A percentile compares a stretch with the other conserved stretches of the same genome.
phyloP scores from a whole-genome alignment of 2,888 invertebrate species.

The Drosophila diplacantha region DNA sequence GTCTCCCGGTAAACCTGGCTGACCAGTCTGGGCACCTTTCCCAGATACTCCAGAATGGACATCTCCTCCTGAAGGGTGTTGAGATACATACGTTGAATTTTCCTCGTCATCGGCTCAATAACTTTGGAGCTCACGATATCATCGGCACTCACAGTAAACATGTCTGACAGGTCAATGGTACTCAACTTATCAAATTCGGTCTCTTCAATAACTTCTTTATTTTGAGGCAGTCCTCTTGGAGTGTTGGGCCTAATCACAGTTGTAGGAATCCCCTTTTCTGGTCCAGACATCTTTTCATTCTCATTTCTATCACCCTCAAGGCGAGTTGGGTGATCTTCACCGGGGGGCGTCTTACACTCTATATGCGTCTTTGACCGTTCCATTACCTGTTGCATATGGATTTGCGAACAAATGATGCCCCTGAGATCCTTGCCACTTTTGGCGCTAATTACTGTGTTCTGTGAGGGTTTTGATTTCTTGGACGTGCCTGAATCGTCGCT shows the following conservation, averaged over 20 bases:
- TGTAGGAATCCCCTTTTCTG: no score
- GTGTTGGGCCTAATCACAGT: background rate
- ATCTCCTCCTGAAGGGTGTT: slow-evolving; percentile 68
- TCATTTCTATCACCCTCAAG: background rate
- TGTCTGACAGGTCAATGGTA: background rate
- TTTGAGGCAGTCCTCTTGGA: background rate
- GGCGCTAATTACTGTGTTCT: slow-evolving; percentile 50
- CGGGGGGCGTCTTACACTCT: background rate
- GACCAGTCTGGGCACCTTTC: slow-evolving; percentile 60
- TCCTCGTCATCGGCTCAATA: slow-evolving; percentile 70
- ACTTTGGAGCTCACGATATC: slow-evolving; percentile 67
- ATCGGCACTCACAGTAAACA: slow-evolving; percentile 41
- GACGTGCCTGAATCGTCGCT: slow-evolving; percentile 9
- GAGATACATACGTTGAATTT: slow-evolving; percentile 67
- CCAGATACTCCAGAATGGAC: slow-evolving; percentile 69
- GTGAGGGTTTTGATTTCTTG: slow-evolving; percentile 39
- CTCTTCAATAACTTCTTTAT: no score
- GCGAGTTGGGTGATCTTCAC: background rate
- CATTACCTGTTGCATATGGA: slow-evolving; percentile 51
- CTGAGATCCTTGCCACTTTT: slow-evolving; percentile 58
- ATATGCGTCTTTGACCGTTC: slow-evolving; percentile 25
- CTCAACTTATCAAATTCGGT: background rate
- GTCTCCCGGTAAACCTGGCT: slow-evolving; percentile 56
- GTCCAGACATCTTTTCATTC: no score
- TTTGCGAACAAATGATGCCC: slow-evolving; percentile 54